Evolutionary conservation across 2,113 vertebrate species (phyloP).

Genomic region (Ibidorhyncha struthersii): DNA sequence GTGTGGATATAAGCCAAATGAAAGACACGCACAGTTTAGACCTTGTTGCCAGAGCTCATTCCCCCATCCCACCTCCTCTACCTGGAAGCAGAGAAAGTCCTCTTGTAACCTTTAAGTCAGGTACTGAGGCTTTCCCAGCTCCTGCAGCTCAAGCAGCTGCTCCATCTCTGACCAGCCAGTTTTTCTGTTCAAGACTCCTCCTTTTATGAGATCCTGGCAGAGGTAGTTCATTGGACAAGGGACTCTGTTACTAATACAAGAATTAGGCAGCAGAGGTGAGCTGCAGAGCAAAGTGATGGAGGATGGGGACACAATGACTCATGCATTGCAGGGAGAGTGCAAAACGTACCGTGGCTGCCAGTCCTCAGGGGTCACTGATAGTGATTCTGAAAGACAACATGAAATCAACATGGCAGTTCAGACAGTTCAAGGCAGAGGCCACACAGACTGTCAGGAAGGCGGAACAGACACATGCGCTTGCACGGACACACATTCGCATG

Average conservation of each 20-base stretch:
- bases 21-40: background rate
- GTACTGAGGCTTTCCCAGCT: conserved; percentile 1
- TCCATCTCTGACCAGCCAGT: background rate
- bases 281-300: conserved; percentile 50
- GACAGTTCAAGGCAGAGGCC: conserved; percentile 70
- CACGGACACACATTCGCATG: background rate
- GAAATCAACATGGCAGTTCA: conserved; percentile 88
- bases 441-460: conserved; percentile 55
- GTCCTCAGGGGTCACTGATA: conserved; percentile 99
- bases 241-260: conserved; percentile 37
- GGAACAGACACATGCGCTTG: background rate
- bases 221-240: conserved; percentile 50
- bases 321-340: conserved; percentile 76
- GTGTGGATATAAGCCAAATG: background rate
- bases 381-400: conserved; percentile 98
- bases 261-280: conserved; percentile 42
- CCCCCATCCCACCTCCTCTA: background rate
- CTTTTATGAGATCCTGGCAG: conserved; percentile 68
- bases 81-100: background rate
- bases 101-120: background rate
- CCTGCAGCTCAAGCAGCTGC: conserved; percentile 46
- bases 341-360: conserved; percentile 89
- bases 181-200: conserved; percentile 66
- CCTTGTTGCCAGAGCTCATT: background rate
- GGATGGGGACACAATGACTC: conserved; percentile 64